Evolutionary conservation across 1,140 invertebrate genomes (phyloP).

Genomic region (Drosophila santomea): DNA sequence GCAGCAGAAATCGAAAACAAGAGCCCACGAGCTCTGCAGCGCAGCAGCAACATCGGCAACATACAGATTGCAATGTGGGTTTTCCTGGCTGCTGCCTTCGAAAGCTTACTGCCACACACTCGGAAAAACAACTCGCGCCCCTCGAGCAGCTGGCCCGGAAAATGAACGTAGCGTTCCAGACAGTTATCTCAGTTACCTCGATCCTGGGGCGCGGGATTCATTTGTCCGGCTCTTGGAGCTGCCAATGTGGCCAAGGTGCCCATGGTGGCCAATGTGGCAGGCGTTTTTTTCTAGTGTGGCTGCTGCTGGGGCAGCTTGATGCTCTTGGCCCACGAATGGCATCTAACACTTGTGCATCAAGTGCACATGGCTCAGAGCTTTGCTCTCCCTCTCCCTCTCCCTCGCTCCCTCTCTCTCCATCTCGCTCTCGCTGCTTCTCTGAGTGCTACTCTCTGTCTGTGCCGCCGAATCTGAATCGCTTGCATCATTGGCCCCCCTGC

Average conservation of each 20-base stretch:
- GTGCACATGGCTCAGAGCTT: conserved; percentile 51
- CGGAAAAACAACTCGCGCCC: conserved; percentile 9
- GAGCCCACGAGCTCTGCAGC: conserved; percentile 18
- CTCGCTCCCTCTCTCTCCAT: background rate
- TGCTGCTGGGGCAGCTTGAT: conserved; percentile 58
- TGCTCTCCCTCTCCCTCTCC: conserved; percentile 11
- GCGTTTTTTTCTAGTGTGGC: conserved; percentile 44
- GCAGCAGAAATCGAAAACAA: conserved; percentile 37
- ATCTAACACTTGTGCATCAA: conserved; percentile 65
- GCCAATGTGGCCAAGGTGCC: background rate
- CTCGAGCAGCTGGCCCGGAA: background rate
- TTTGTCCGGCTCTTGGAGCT: conserved; percentile 84
- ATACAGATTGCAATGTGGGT: conserved; percentile 45
- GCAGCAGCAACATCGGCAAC: conserved; percentile 8
- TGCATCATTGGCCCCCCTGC: conserved; percentile 27
- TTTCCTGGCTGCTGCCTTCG: conserved; percentile 58
- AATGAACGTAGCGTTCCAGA: background rate
- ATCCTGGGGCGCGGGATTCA: background rate
- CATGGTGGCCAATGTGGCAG: conserved; percentile 70
- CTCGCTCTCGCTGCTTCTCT: conserved; percentile 5
- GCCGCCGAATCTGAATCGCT: conserved; percentile 18
- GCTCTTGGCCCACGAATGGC: conserved; percentile 51
- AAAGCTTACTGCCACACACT: conserved; percentile 4
- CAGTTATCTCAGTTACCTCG: too few relatives aligned
- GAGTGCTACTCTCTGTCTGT: conserved; percentile 4